These are phyloP conservation scores for Umimayanthus chanpuru DNA, from an alignment of 92 coral and sea anemone genomes.

Conservation along the genomic window DNA sequence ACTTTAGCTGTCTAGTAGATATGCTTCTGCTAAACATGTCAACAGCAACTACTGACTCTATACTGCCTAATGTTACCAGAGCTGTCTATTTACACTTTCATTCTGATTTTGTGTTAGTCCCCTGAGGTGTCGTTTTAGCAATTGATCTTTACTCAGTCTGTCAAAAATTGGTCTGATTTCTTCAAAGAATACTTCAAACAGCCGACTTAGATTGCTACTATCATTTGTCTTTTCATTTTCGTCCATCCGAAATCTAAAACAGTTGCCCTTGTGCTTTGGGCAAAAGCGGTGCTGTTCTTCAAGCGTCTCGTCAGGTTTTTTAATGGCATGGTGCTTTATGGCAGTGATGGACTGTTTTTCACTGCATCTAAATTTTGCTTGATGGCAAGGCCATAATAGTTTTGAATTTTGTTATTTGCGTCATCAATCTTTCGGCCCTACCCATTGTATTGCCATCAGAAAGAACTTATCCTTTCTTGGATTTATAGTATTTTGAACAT, in stretches of 20 bases:
- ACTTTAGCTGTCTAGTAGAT: slow-evolving; percentile 17
- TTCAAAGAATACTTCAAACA: slow-evolving; percentile 32
- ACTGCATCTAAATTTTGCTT: slow-evolving; percentile 42
- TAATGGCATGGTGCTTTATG: slow-evolving; percentile 47
- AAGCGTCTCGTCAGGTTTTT: slow-evolving; percentile 9
- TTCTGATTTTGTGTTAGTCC: slow-evolving; percentile 72
- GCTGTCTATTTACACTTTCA: slow-evolving; percentile 68
- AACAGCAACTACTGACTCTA: neutral
- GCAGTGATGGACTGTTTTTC: slow-evolving; percentile 52
- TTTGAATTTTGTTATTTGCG: slow-evolving; percentile 35
- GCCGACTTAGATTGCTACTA: slow-evolving; percentile 25
- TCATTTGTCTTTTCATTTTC: slow-evolving; percentile 11
- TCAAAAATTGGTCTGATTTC: slow-evolving; percentile 39
- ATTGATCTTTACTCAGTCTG: slow-evolving; percentile 45
- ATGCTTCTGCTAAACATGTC: slow-evolving; percentile 45
- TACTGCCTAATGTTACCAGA: slow-evolving; percentile 45
- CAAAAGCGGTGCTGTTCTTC: slow-evolving; percentile 57
- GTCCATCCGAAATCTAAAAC: slow-evolving; percentile 62
- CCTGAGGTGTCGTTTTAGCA: slow-evolving; percentile 52
- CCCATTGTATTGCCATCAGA: slow-evolving; percentile 40
- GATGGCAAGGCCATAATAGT: slow-evolving; percentile 38
- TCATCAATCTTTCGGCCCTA: slow-evolving; percentile 24
- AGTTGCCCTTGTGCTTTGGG: slow-evolving; percentile 47
- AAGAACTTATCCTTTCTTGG: slow-evolving; percentile 18
- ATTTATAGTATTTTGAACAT: slow-evolving; percentile 37